Evolutionary conservation across 2,797 vertebrate genomes (phyloP).

Genomic region (Acanthurus lineatus): DNA sequence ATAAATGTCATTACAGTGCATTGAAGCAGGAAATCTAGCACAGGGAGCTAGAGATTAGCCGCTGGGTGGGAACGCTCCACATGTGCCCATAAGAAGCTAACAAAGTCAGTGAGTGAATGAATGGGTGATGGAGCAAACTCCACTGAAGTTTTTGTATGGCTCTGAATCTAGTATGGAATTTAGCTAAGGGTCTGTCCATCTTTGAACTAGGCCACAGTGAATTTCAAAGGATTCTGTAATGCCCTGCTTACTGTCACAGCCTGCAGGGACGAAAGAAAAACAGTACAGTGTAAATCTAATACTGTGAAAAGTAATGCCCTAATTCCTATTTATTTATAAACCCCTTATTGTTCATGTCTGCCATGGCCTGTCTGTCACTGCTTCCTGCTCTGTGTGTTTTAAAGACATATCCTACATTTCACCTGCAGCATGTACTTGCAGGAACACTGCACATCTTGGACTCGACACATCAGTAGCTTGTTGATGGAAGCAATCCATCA

Average conservation of each 20-base stretch:
- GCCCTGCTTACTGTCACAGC: constrained; percentile 27
- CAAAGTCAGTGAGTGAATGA: constrained; percentile 68
- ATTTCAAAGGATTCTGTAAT: constrained; percentile 60
- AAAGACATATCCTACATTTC: constrained; percentile 49
- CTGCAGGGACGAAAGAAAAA: constrained; percentile 19
- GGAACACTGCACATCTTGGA: constrained; percentile 58
- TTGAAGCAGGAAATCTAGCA: constrained; percentile 82
- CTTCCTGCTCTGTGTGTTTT: constrained; percentile 11
- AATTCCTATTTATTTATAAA: constrained; percentile 58
- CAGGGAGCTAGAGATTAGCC: constrained; percentile 80
- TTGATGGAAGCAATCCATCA: constrained; percentile 81
- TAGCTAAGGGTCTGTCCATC: constrained; percentile 59
- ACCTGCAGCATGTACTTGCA: constrained; percentile 49
- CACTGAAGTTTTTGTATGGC: constrained; percentile 66
- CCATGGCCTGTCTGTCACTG: constrained; percentile 20
- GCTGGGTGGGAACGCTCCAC: constrained; percentile 77
- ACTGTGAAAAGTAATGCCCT: constrained; percentile 26
- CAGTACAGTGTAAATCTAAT: constrained; percentile 28
- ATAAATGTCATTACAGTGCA: constrained; percentile 85
- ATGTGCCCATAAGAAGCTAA: constrained; percentile 77
- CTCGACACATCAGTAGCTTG: constrained; percentile 46
- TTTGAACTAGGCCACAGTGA: constrained; percentile 67
- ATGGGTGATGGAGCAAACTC: constrained; percentile 76
- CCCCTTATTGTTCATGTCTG: constrained; percentile 20
- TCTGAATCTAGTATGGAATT: constrained; percentile 58